Conservation (phyloP, 2,888 invertebrate species). For the Netelia virgata region DNA sequence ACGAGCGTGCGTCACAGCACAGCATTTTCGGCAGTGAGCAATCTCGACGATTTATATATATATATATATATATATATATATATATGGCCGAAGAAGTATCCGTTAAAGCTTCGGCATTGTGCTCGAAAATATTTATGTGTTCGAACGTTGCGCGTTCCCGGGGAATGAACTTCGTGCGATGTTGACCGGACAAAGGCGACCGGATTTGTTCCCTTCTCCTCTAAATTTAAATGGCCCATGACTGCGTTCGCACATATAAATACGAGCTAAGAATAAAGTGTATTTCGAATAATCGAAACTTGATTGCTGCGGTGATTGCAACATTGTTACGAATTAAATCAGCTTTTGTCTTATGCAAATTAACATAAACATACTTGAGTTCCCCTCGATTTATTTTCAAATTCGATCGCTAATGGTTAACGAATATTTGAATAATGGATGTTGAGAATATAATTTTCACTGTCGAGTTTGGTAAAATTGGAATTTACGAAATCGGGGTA, state of each 20-base stretch:
- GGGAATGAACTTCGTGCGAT: constrained; percentile 25
- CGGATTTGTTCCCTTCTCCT: constrained; percentile 63
- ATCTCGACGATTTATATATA: constrained; percentile 13
- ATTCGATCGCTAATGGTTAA: too few species aligned
- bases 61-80: constrained; percentile 24
- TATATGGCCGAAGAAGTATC: constrained; percentile 19
- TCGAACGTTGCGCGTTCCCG: constrained; percentile 49
- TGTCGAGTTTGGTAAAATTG: not conserved
- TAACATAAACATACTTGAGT: too few species aligned
- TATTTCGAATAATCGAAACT: constrained; percentile 1
- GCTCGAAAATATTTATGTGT: constrained; percentile 81
- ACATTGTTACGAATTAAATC: too few species aligned
- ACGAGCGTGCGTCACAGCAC: constrained; percentile 60
- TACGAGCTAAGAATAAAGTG: not conserved
- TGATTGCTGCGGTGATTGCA: not conserved
- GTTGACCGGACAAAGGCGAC: constrained; percentile 54
- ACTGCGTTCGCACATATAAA: not conserved
- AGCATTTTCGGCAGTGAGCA: constrained; percentile 5
- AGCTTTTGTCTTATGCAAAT: too few species aligned
- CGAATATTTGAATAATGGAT: too few species aligned
- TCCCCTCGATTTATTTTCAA: too few species aligned
- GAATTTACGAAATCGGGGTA: not conserved
- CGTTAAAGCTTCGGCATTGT: constrained; percentile 75
- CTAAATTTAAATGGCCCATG: constrained; percentile 49
- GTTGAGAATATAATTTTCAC: too few species aligned